phyloP scores from a whole-genome alignment of 1,140 invertebrate genomes.

The Danaus plexippus region DNA sequence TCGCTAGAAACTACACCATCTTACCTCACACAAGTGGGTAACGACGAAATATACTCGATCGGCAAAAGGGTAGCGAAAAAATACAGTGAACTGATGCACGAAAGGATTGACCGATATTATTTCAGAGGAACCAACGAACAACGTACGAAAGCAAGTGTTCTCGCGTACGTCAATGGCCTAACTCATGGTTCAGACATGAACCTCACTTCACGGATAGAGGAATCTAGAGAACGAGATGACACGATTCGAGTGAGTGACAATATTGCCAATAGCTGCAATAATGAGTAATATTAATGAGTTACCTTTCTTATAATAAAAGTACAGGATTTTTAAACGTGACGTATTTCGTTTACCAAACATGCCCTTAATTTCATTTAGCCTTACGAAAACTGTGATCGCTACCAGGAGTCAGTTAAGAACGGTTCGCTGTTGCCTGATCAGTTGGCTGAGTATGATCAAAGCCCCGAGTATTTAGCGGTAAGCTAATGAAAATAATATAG shows the following conservation, averaged over 20 bases:
- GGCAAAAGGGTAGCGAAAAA: slow-evolving; percentile 36
- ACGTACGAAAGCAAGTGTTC: slow-evolving; percentile 46
- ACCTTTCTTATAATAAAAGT: too few species aligned
- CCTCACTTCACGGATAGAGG: slow-evolving; percentile 26
- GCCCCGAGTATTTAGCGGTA: slow-evolving; percentile 38
- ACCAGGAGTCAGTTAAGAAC: slow-evolving; percentile 36
- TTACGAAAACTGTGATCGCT: slow-evolving; percentile 46
- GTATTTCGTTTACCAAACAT: slow-evolving; percentile 4
- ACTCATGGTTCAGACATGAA: slow-evolving; percentile 32
- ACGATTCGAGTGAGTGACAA: slow-evolving; percentile 40
- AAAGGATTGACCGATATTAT: slow-evolving; percentile 32
- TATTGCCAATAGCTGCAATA: background rate
- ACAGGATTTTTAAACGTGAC: too few species aligned
- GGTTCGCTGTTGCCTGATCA: slow-evolving; percentile 29
- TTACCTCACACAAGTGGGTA: slow-evolving; percentile 45
- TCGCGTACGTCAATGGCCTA: slow-evolving; percentile 45
- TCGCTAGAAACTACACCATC: slow-evolving; percentile 38
- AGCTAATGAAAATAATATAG: slow-evolving; percentile 19
- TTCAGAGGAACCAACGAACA: slow-evolving; percentile 49
- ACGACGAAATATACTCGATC: slow-evolving; percentile 49
- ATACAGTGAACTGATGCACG: slow-evolving; percentile 1
- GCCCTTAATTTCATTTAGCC: slow-evolving; percentile 32
- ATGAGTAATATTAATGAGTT: too few species aligned
- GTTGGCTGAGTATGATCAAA: slow-evolving; percentile 32
- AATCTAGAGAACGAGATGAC: slow-evolving; percentile 30